Percentiles rank a stretch among this genome's conserved stretches.
These are phyloP conservation scores for Oreochromis aureus DNA, from an alignment of 2,113 vertebrate genomes.

Conservation along the genomic window DNA sequence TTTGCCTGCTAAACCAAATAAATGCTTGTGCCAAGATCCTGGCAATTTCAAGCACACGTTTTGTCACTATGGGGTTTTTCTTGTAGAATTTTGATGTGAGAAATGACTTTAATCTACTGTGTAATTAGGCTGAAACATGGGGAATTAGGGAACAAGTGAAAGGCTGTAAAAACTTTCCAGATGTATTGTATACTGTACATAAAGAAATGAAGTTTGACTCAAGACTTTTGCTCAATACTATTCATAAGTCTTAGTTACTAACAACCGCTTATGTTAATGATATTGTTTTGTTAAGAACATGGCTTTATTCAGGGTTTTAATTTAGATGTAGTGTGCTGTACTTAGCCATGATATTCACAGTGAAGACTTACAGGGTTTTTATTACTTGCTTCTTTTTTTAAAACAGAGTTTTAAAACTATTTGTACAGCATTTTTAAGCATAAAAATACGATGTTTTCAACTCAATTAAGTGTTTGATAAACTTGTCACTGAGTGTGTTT, in stretches of 20 bases:
- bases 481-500: background rate
- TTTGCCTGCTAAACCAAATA: background rate
- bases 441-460: background rate
- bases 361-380: background rate
- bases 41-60: background rate
- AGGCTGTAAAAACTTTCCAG: rapidly evolving
- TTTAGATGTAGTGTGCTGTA: background rate
- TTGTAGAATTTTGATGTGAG: background rate
- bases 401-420: background rate
- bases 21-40: background rate
- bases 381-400: rapidly evolving
- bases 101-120: background rate
- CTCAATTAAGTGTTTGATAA: background rate
- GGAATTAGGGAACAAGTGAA: background rate
- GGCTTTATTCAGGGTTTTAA: background rate
- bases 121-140: rapidly evolving
- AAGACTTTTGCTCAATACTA: background rate
- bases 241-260: background rate
- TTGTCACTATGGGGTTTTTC: background rate
- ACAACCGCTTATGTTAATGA: background rate
- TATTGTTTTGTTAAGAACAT: background rate
- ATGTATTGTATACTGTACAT: background rate
- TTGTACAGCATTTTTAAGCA: background rate
- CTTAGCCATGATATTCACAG: background rate
- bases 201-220: background rate